Base-by-base conservation (phyloP, 1,140 invertebrate genomes). In the Drosophila seguyi region DNA sequence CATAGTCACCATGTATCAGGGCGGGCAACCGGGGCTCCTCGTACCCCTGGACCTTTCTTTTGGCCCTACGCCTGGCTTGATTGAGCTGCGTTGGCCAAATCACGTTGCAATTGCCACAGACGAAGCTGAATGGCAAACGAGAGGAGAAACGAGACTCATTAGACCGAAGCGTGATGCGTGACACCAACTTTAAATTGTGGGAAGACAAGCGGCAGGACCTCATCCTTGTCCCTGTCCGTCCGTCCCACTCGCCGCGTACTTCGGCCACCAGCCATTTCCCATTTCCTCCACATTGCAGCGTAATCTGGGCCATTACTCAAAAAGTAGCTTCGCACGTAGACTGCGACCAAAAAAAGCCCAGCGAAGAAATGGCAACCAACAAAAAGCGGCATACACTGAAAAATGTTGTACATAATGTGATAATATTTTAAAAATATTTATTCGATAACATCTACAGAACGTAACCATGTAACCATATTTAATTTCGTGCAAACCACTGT, bases 291-390 rank as follows among this genome's bases (percentile, higher is more conserved):
- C 75, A 72, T 71, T 82, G 79, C 79, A 87, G 60, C 68, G 84
- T 87, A 87, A 87, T 87, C 83, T 87, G 83, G 63, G 84, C 83
- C 83, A 87, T 87, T 87, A 88, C 76, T 87, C 83, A 88, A 88
- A 87, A 83, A 87, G 79, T 83, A 87, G 84, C 83, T 65, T 68
- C 71, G 72, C 83, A 87, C 83, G 83, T 87, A 88, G 66, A 44
- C 58, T 45, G 57, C 66, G 74, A 44, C 31, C 38, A n/a, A 60
- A 76, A 78, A 55, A 41, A 48, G 45, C 47, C 52, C 25, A 44
- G 65, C 34, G 45, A 48, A 63, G 75, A 65, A 72, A 79, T 83
- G 50, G 34, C 67, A 83, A 48, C 47, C 58, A 74, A 59, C 47
- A 56, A 60, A 34, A 60, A 25, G 34, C 13, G 16, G 16, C 16